These are phyloP conservation scores for Poeciliopsis paucimaculata DNA, from an alignment of 2,797 vertebrate species.

Conservation along the genomic window DNA sequence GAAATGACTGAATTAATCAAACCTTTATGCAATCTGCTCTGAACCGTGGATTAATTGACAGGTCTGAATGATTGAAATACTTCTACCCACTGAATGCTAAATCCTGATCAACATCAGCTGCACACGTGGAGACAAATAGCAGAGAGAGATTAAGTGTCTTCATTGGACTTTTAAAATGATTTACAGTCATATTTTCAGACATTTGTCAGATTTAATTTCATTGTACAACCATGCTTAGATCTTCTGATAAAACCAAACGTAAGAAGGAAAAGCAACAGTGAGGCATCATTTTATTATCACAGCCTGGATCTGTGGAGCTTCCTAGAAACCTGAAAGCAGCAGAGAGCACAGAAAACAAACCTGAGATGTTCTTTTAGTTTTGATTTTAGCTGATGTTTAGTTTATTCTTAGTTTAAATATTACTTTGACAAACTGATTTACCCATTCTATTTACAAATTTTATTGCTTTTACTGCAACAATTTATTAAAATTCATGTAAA, in stretches of 20 bases:
- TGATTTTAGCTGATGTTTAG: neutral
- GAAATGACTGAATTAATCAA: neutral
- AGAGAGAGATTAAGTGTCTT: neutral
- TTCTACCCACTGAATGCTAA: neutral
- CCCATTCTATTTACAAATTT: neutral
- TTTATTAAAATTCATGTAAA: neutral
- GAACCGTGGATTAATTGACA: neutral
- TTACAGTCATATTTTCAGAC: neutral
- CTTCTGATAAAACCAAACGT: neutral
- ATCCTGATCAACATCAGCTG: neutral
- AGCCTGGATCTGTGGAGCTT: neutral
- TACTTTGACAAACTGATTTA: neutral
- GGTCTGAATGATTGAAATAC: slow-evolving; percentile 2
- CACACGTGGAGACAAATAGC: neutral
- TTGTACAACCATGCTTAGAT: neutral
- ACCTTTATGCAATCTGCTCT: neutral
- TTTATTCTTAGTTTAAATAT: neutral
- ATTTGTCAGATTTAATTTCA: neutral
- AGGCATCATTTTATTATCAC: neutral
- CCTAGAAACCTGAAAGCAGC: neutral
- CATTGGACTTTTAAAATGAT: neutral
- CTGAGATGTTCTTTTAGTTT: neutral
- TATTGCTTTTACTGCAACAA: neutral
- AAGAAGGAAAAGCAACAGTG: neutral
- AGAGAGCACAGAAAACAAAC: neutral